These are phyloP conservation scores for Entomobrya multifasciata DNA, from an alignment of 2,888 invertebrate species.

Conservation along the genomic window DNA sequence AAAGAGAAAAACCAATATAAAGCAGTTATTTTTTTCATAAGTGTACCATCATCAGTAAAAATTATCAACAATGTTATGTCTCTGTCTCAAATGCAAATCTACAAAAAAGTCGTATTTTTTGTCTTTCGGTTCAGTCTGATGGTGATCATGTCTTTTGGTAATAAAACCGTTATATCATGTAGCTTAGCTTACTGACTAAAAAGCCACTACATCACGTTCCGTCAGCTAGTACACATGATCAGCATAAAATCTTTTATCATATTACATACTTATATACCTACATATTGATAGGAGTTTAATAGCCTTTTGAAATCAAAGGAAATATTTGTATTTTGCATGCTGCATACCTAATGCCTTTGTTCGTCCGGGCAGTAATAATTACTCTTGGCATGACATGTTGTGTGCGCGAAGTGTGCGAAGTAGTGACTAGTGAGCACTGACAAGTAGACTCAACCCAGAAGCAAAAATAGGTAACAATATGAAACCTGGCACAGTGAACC, in stretches of 20 bases:
- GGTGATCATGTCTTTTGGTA: neutral
- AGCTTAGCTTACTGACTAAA: no score
- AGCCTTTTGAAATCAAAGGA: slow-evolving; percentile 1
- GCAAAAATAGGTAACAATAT: no score
- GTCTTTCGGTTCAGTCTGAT: neutral
- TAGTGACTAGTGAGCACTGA: neutral
- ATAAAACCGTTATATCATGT: slow-evolving; percentile 32
- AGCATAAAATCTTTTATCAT: neutral
- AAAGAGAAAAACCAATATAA: neutral
- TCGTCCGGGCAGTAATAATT: slow-evolving; percentile 21
- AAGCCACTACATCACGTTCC: neutral
- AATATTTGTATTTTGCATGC: slow-evolving; percentile 20
- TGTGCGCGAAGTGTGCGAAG: no score
- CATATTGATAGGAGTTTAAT: neutral
- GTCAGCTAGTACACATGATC: neutral
- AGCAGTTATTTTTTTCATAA: neutral
- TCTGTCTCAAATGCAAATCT: no score
- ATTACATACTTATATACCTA: neutral
- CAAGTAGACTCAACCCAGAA: no score
- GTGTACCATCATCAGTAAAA: no score
- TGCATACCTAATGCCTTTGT: neutral
- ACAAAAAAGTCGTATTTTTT: neutral
- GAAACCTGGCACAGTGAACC: no score
- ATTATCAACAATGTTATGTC: no score
- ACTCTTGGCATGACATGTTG: neutral